A percentile compares a stretch with the other conserved stretches of the same genome.
Evolutionary conservation across 2,113 vertebrate genomes (phyloP).

Genomic region (Gymnarchus niloticus): DNA sequence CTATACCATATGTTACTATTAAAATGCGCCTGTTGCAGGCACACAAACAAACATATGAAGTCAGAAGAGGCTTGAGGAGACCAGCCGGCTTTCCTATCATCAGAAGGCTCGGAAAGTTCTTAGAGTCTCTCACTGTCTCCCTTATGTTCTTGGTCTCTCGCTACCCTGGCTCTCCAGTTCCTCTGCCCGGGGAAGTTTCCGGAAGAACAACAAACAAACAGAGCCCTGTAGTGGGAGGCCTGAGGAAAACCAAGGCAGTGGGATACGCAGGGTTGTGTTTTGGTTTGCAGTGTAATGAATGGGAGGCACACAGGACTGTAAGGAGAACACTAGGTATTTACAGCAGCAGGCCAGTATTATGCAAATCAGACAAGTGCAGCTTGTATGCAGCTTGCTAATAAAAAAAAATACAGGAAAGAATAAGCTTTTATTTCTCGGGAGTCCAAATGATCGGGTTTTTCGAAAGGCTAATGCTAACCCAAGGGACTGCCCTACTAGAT

Average conservation of each 20-base stretch:
- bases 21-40: background rate
- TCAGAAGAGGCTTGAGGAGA: background rate
- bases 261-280: background rate
- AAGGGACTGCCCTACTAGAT: constrained; percentile 62
- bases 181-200: background rate
- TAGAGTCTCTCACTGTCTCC: background rate
- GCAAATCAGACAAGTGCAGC: constrained; percentile 56
- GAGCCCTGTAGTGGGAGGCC: background rate
- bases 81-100: background rate
- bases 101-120: background rate
- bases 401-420: constrained; percentile 37
- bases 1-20: background rate
- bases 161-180: background rate
- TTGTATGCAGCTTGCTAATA: constrained; percentile 58
- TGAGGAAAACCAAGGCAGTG: background rate
- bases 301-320: background rate
- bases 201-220: constrained; percentile 1
- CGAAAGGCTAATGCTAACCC: constrained; percentile 58
- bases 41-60: background rate
- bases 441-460: constrained; percentile 45
- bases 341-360: constrained; percentile 53
- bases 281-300: no score
- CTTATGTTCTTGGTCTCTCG: background rate
- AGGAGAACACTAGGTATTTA: background rate
- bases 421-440: constrained; percentile 57